Evolutionary conservation across 2,797 vertebrate genomes (phyloP).

Genomic region (Silurus lanzhouensis): DNA sequence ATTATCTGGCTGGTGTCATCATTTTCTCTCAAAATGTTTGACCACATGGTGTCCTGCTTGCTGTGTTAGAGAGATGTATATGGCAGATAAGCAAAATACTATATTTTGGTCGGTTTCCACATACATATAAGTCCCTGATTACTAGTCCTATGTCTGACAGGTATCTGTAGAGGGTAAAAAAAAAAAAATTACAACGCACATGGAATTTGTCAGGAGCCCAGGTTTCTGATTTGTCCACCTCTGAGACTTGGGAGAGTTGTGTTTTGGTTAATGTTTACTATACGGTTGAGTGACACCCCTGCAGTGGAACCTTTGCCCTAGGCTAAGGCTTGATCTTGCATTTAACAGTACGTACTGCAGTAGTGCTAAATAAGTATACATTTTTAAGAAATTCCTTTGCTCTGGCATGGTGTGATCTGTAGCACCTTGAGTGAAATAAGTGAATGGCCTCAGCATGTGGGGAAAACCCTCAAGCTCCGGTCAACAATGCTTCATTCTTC

Average conservation of each 20-base stretch:
- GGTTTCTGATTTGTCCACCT: neutral
- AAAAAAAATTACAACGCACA: no score
- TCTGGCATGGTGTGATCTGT: slow-evolving; percentile 47
- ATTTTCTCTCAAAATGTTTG: neutral
- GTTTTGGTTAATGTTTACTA: slow-evolving; percentile 24
- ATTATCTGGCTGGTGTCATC: neutral
- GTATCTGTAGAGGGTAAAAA: neutral
- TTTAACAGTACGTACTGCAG: neutral
- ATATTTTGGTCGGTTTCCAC: neutral
- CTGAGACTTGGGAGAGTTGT: neutral
- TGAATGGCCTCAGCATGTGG: slow-evolving; percentile 58
- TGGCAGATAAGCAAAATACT: neutral
- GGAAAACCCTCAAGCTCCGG: slow-evolving; percentile 49
- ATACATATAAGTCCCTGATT: neutral
- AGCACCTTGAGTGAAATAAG: slow-evolving; percentile 51
- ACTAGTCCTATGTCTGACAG: no score
- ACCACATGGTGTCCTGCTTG: neutral
- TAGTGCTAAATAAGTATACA: neutral
- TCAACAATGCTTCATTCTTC: slow-evolving; percentile 66
- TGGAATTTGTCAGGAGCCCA: neutral
- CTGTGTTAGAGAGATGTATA: neutral
- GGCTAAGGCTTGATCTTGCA: neutral
- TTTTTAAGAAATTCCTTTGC: slow-evolving; percentile 48
- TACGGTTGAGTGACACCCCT: slow-evolving; percentile 5
- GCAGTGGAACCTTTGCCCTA: neutral